A percentile compares a stretch with the other conserved stretches of the same genome.
Evolutionary conservation across 1,140 invertebrate genomes (phyloP).

Genomic region (Nymphalis io): DNA sequence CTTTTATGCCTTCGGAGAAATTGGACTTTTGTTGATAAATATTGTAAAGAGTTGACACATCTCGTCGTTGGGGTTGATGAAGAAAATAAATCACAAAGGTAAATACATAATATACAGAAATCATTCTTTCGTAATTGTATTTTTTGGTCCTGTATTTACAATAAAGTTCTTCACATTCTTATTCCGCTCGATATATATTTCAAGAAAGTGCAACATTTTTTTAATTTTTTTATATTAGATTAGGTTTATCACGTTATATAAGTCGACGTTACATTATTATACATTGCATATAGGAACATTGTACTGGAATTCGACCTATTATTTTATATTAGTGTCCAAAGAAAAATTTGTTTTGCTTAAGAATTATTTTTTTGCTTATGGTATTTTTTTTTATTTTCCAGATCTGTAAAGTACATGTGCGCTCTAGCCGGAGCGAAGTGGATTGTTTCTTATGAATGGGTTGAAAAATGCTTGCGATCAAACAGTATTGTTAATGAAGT

Average conservation of each 20-base stretch:
- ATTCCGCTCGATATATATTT: too few species aligned
- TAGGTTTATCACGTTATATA: too few species aligned
- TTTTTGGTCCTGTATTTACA: too few species aligned
- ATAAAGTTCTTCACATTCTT: too few species aligned
- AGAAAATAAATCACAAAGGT: constrained; percentile 70
- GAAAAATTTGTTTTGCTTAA: too few species aligned
- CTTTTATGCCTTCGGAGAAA: constrained; percentile 50
- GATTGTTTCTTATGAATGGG: constrained; percentile 69
- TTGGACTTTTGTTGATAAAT: constrained; percentile 66
- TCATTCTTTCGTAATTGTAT: neutral
- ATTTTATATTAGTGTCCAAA: too few species aligned
- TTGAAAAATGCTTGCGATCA: constrained; percentile 50
- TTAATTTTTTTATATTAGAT: too few species aligned
- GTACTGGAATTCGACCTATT: too few species aligned
- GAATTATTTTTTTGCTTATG: too few species aligned
- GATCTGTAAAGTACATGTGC: constrained; percentile 71
- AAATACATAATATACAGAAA: constrained; percentile 7
- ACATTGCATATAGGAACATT: too few species aligned
- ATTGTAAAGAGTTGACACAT: constrained; percentile 68
- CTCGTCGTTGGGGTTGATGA: constrained; percentile 71
- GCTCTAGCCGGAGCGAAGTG: constrained; percentile 67
- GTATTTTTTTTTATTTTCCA: constrained; percentile 19
- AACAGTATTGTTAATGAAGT: constrained; percentile 58
- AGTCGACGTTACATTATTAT: too few species aligned
- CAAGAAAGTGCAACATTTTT: too few species aligned